phyloP scores from a whole-genome alignment of 2,113 vertebrate genomes.

The Daphoenositta chrysoptera region DNA sequence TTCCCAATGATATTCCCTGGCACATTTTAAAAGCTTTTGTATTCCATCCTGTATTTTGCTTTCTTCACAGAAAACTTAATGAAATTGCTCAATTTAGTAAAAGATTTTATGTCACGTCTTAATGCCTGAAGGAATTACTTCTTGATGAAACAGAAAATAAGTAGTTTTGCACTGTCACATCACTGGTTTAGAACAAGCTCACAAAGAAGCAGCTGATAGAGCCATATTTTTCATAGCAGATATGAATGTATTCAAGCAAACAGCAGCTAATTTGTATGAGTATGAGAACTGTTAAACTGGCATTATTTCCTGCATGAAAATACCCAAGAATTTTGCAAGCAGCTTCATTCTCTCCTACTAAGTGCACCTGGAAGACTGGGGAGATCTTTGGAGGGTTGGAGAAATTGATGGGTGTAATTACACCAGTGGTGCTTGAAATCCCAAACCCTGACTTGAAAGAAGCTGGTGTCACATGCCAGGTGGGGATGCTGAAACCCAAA shows the following conservation, averaged over 20 bases:
- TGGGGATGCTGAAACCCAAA: neutral
- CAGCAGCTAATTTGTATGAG: neutral
- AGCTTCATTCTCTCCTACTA: neutral
- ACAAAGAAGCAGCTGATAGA: slow-evolving; percentile 19
- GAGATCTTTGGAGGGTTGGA: neutral
- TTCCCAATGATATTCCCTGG: neutral
- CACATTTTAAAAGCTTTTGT: slow-evolving; percentile 1
- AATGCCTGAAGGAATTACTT: slow-evolving; percentile 11
- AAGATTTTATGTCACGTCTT: slow-evolving; percentile 21
- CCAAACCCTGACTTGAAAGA: neutral
- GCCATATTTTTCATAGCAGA: neutral
- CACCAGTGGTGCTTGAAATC: neutral
- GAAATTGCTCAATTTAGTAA: slow-evolving; percentile 34
- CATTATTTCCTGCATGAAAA: neutral
- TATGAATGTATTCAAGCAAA: neutral
- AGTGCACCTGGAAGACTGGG: neutral
- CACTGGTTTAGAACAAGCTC: neutral
- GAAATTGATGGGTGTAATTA: neutral
- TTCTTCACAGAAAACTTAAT: slow-evolving; percentile 35
- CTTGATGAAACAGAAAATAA: neutral
- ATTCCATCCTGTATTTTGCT: slow-evolving; percentile 4
- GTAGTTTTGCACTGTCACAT: neutral
- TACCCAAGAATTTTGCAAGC: neutral
- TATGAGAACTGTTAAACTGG: neutral
- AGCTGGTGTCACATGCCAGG: neutral